Base-by-base conservation (phyloP, 2,888 invertebrate genomes). In the Lamproptera curius region DNA sequence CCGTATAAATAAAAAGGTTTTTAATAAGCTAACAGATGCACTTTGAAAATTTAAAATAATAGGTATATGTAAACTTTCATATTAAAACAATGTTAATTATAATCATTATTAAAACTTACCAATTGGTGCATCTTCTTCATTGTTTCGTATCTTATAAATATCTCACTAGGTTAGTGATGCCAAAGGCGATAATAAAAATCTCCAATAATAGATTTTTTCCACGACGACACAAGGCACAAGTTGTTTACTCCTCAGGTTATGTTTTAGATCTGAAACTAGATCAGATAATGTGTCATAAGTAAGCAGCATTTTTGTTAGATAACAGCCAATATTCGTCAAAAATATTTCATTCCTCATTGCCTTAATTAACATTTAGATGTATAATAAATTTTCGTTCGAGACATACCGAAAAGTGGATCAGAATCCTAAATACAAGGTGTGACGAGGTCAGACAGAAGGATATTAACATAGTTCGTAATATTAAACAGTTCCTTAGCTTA, bases 331-430 rank as follows among this genome's bases (percentile, higher is more conserved):
- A 72, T 67, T 68, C 62, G 63, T 74, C 71, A 73, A 72, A 71
- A 54, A 63, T 67, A 65, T 68, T 65, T 64, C 62, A 73, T 72
- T 75, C 70, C 73, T 70, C 70, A 74, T 73, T 80, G 76, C 77
- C 74, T 75, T 73, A 59, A 82, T 84, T 85, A 76, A 73, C 81
- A 83, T 85, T 82, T 83, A 78, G 65, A 79, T 70, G 60, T 63
- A 66, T 69, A 72, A 84, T 81, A 81, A 82, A 84, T 81, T 76
- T 70, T 61, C n/a, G 57, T 70, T 72, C 67, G 67, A 76, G 68
- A 78, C 78, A 61, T 74, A 82, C 83, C 78, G 64, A 78, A 74
- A 81, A 71, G 69, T 80, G 68, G 74, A 80, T 76, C 76, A 75
- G 67, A 73, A 73, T 81, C 75, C 71, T 76, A 65, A 72, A 67